Base-by-base conservation (phyloP, 2,888 invertebrate species). In the Diaphora mendica region DNA sequence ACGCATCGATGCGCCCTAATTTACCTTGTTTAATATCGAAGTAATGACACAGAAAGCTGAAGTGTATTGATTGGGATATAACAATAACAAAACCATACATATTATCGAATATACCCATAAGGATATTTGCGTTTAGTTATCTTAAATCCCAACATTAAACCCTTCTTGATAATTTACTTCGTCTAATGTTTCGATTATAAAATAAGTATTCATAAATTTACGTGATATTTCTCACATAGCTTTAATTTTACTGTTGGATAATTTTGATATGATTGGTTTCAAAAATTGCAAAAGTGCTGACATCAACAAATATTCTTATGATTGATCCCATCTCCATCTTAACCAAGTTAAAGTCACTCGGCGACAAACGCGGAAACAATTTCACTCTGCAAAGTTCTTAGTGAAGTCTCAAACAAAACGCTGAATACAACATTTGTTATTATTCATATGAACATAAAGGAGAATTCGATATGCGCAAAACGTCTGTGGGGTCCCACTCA, bases 401-500 rank as follows among this genome's bases (percentile, higher is more conserved):
- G 82, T 84, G 81, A 81, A 85, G 85, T 85, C 84, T 86, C 83
- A 82, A 86, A 86, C 81, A 80, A 83, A 83, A 87, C 82, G 85
- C 82, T 86, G 86, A 88, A 89, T 88, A 90, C 87, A 88, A 85
- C 91, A 91, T 89, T 88, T 88, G 88, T 89, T 92, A 90, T 91
- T 92, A 92, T 92, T 91, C 91, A 90, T 91, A 92, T 87, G 89
- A 89, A 89, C 89, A 90, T 90, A 91, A 91, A 91, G 88, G 89
- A 85, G 87, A 88, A 90, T 91, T 92, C 89, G 91, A 92, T 92
- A 94, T 92, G 91, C 93, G 88, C 86, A 86, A 87, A 91, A 90
- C 91, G 91, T 93, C 86, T 90, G 88, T 86, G 89, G 90, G 90
- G 88, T 90, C 88, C 92, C 91, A 90, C 93, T 93, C 92, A 92